Evolutionary conservation across 2,888 invertebrate species (phyloP), one percentile per base, ranked within the genome.

Genomic region (Encarsia formosa): DNA sequence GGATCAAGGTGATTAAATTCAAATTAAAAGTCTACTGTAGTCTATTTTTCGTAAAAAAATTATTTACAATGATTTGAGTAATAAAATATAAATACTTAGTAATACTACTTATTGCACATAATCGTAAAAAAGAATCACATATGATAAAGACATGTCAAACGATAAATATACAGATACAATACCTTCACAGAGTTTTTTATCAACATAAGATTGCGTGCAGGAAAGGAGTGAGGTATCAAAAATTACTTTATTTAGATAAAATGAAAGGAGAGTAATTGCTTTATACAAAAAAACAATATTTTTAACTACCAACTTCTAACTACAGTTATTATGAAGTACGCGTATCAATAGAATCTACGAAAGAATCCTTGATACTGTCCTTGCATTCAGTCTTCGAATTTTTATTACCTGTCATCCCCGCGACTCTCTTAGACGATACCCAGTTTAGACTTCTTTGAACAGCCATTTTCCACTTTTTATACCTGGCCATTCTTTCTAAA

Each of bases 381-480:
- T 59, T 48, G 8, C 38, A 53, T 54, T 56, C 57, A 40, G 53
- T 47, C 46, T 44, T 61, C 35, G 40, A 29, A 42, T 52, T 35
- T 47, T 49, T 49, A 39, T 59, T 59, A 85, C 86, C 86, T 82
- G 90, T 89, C 86, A 89, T 88, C 38, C 81, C 78, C 62, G 79
- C 76, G 8, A 87, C 84, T 73, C 85, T 87, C 70, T 87, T 86
- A 5, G 82, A 79, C 1, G 83, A 79, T 18, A 87, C 88, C 96
- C 96, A 96, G 56, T 91, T 90, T 62, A 95, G 81, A 31, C 92
- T 90, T 24, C 94, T 82, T 66, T 92, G 86, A 2, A 97, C 93
- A 0, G 96, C 96, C 84, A 90, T 89, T 76, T 93, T 94, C 96
- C 96, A 96, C 75, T 90, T 88, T 6, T 83, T 87, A 74, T 91